These are phyloP conservation scores for Drosophila erecta DNA, from an alignment of 1,140 invertebrate species.

Conservation along the genomic window DNA sequence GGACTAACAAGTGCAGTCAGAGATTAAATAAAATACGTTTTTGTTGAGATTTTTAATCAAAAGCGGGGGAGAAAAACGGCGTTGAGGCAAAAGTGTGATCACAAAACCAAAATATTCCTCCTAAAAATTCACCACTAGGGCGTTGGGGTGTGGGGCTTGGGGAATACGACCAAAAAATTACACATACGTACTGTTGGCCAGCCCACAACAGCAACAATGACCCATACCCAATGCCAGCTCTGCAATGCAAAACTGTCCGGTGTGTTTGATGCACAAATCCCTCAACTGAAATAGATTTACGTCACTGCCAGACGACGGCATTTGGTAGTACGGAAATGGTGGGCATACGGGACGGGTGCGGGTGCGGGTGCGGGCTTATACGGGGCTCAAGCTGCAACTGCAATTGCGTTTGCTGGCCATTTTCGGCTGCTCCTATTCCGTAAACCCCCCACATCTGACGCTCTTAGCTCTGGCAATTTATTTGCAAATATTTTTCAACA, in stretches of 20 bases:
- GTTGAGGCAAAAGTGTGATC: constrained; percentile 32
- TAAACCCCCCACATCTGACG: constrained; percentile 22
- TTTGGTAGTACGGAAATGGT: constrained; percentile 7
- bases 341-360: no score
- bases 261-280: constrained; percentile 80
- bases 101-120: constrained; percentile 34
- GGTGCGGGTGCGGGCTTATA: neutral
- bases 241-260: constrained; percentile 76
- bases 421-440: constrained; percentile 28
- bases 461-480: constrained; percentile 62
- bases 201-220: constrained; percentile 38
- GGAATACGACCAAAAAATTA: constrained; percentile 42
- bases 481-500: constrained; percentile 77
- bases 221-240: constrained; percentile 29
- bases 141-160: neutral
- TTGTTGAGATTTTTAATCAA: constrained; percentile 70
- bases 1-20: constrained; percentile 42
- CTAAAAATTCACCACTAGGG: constrained; percentile 21
- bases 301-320: constrained; percentile 71
- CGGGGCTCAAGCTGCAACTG: constrained; percentile 24
- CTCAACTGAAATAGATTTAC: constrained; percentile 83
- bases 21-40: constrained; percentile 77
- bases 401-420: constrained; percentile 74
- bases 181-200: constrained; percentile 65
- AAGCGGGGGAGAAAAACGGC: constrained; percentile 20